A percentile compares a stretch with the other conserved stretches of the same genome.
Conservation (phyloP, 2,797 vertebrate species). For the Pygocentrus nattereri region DNA sequence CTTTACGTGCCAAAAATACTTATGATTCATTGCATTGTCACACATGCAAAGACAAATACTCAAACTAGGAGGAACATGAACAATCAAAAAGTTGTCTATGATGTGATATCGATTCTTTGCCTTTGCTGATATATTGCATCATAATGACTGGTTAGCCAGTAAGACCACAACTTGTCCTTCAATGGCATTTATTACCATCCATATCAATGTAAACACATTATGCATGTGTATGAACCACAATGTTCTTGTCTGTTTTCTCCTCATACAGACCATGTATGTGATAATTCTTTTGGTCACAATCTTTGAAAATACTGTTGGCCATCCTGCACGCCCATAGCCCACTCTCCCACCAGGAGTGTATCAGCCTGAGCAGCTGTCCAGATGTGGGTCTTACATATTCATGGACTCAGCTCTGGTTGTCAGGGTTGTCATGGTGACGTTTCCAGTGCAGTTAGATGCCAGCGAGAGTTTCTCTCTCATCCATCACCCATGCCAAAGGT, state of each 20-base stretch:
- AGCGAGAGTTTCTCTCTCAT: constrained; percentile 66
- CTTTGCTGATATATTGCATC: not conserved
- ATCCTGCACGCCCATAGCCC: constrained; percentile 22
- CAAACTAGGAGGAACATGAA: not conserved
- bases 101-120: not conserved
- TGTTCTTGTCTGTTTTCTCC: not conserved
- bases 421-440: constrained; percentile 66
- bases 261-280: not conserved
- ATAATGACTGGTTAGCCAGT: not conserved
- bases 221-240: not conserved
- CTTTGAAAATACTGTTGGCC: constrained; percentile 39
- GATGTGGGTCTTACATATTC: constrained; percentile 65
- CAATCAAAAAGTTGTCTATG: too few species aligned
- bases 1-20: not conserved
- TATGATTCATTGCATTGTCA: not conserved
- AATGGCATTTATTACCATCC: not conserved
- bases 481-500: constrained; percentile 75
- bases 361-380: constrained; percentile 63
- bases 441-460: constrained; percentile 62
- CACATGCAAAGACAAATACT: not conserved
- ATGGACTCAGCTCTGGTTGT: constrained; percentile 56
- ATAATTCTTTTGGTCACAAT: constrained; percentile 12
- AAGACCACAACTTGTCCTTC: not conserved
- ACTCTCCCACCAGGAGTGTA: constrained; percentile 47
- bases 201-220: not conserved